Base-by-base conservation (phyloP, 2,113 vertebrate genomes). In the Halichoerus grypus region DNA sequence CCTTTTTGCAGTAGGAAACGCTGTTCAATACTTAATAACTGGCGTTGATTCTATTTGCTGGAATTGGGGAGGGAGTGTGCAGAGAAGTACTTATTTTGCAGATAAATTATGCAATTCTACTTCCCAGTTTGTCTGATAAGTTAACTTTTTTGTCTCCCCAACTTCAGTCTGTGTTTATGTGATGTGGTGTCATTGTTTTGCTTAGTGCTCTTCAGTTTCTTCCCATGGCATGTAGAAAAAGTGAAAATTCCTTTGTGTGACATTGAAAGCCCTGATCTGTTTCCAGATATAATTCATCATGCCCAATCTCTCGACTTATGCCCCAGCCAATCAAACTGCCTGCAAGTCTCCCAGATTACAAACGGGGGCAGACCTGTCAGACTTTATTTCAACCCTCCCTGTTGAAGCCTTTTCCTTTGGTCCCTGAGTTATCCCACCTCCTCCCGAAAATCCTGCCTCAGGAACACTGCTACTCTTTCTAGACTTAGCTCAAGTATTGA, bases 361-460 rank as follows among this genome's bases (percentile, higher is more conserved):
- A 13, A 85, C 24, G 49, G 26, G 28, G 1, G 71, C 42, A 88
- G 42, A 67, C 6, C 18, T 53, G 1, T 24, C 36, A 67, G 28
- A 77, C 18, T 51, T 14, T 90, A 46, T 76, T 71, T 74, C 57
- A 91, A 0, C 2, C 53, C 0, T 55, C 9, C 87, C 21, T 51
- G 24, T 65, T 74, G 49, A 82, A 67, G 6, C 33, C 33, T 28
- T 15, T 33, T 92, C n/a, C 46, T 76, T 83, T 71, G 36, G 51
- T n/a, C 10, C 6, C n/a, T 88, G 24, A 69, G 6, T 36, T 51
- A 42, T 2, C 42, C 22, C 4, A 14, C 0, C 0, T n/a, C 6
- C 7, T 31, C 33, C 67, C 10, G 10, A 19, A 81, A 71, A 24
- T 28, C 63, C 6, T 72, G 18, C 21, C 24, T 59, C 33, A 65